Conservation (phyloP, 1,140 invertebrate genomes). For the Venturia canescens region DNA sequence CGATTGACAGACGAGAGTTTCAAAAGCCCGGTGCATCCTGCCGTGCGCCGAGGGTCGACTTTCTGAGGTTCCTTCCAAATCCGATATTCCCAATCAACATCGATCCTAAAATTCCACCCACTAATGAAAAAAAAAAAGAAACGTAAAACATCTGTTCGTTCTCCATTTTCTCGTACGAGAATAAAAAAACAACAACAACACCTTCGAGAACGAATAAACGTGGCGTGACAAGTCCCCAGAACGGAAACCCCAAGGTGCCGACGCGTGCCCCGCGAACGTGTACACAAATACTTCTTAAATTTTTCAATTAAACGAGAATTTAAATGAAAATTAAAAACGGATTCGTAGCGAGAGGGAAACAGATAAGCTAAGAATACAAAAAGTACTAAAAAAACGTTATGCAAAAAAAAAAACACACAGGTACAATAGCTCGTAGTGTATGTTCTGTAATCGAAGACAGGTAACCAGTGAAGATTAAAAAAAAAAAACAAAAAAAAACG, state of each 20-base stretch:
- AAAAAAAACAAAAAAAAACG: slow-evolving; percentile 68
- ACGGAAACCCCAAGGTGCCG: slow-evolving; percentile 64
- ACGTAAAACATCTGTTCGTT: slow-evolving; percentile 20
- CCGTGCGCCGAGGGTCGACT: slow-evolving; percentile 69
- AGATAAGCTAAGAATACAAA: slow-evolving; percentile 62
- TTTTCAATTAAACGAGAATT: slow-evolving; percentile 39
- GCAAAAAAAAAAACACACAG: slow-evolving; percentile 69
- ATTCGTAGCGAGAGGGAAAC: slow-evolving; percentile 58
- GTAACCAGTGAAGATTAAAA: slow-evolving; percentile 66
- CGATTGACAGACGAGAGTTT: slow-evolving; percentile 70
- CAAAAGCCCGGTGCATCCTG: slow-evolving; percentile 67
- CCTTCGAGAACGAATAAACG: slow-evolving; percentile 44
- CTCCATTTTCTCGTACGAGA: slow-evolving; percentile 28
- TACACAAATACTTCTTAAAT: slow-evolving; percentile 61
- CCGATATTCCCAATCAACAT: slow-evolving; percentile 22
- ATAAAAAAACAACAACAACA: slow-evolving; percentile 45
- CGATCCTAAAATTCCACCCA: slow-evolving; percentile 25
- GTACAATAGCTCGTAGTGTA: slow-evolving; percentile 78
- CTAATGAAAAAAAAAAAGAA: slow-evolving; percentile 33
- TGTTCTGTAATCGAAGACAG: slow-evolving; percentile 77
- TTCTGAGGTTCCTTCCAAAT: slow-evolving; percentile 52
- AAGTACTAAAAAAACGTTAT: slow-evolving; percentile 57
- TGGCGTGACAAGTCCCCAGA: slow-evolving; percentile 45
- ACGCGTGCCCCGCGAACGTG: slow-evolving; percentile 69
- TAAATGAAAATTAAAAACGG: slow-evolving; percentile 46